Base-by-base conservation (phyloP, 2,113 vertebrate species). In the Corvus cornix region DNA sequence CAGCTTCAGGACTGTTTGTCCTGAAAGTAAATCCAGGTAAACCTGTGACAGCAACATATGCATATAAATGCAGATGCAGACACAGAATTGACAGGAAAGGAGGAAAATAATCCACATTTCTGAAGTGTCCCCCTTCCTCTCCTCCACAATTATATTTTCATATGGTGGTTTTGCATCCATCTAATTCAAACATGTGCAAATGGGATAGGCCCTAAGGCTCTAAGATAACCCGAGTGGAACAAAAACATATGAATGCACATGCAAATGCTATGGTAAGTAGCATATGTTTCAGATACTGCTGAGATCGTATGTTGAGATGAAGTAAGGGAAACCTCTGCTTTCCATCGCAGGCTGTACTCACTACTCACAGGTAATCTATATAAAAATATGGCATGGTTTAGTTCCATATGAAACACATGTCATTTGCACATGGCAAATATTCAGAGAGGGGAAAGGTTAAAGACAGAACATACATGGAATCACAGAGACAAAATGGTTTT, bases 131-230 rank as follows among this genome's bases (percentile, higher is more conserved):
- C 8, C 6, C 33, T 81, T 49, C 39, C 66, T 91, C 28, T 66
- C 20, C 51, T 77, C 49, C 77, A 80, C 55, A 80, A 58, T 75
- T 87, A 41, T 66, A 51, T 87, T 93, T 96, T 85, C 20, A 8
- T 81, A 49, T 63, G 66, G 58, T 74, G 24, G 48, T 51, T 93
- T 93, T 96, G 69, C 87, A 93, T 82, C 87, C 76, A 74, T 93
- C 92, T 88, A 90, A 93, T 78, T 78, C 77, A 97, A 97, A 93
- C 43, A 73, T 84, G 89, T 93, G 93, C 92, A 96, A 95, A 90
- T 72, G 28, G 68, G 63, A 52, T 62, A 72, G 63, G 64, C 76
- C 92, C 86, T 95, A 88, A 96, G 91, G 87, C 87, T 94, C 77
- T 66, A 11, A 60, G 70, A 91, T 90, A 97, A 96, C 62, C 91